Evolutionary conservation across 2,113 vertebrate species (phyloP), one percentile per base, ranked within the genome.

Genomic region (Larimichthys polyactis): DNA sequence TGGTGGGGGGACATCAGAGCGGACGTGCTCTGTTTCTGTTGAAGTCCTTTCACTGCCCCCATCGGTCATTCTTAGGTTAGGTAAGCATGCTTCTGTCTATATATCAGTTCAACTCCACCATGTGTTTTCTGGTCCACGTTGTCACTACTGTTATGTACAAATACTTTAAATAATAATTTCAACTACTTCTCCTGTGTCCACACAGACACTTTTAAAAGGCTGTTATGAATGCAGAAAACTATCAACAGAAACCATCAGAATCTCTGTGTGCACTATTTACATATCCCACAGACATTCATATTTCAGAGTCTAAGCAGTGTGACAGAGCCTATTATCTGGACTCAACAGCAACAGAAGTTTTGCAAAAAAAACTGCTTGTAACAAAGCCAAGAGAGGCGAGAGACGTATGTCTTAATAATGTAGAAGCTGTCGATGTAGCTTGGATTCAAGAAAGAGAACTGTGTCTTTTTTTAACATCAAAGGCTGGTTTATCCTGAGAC

Each of bases 401-500:
- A 62, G 17, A 20, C 10, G 7, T 20, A 48, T 49, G 11, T 27
- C 4, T 16, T 43, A 27, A n/a, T 74, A 64, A 80, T 55, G 57
- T 36, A 67, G 75, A 40, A 19, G 48, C 59, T 62, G 46, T 69
- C 22, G 64, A 11, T 64, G 63, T 32, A 69, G 40, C n/a, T 24
- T 36, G 12, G 46, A 71, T 63, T 32, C 19, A 40, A 58, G 27
- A 73, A 40, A 54, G 7, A 80, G 27, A 69, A 77, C 65, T 51
- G n/a, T 20, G 2, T 5, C 14, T 55, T 4, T 64, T 66, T 55
- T 29, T 54, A 27, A 82, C 76, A 85, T 75, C 73, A 80, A 87
- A 79, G 81, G 20, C 19, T 16, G 57, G 12, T 62, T 65, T 79
- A 52, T 66, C 46, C 49, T 72, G 48, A 60, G 32, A 79, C 29